Percentiles rank a stretch among this genome's conserved stretches.
Evolutionary conservation across 2,888 invertebrate genomes (phyloP).

Genomic region (Eupithecia exiguata): DNA sequence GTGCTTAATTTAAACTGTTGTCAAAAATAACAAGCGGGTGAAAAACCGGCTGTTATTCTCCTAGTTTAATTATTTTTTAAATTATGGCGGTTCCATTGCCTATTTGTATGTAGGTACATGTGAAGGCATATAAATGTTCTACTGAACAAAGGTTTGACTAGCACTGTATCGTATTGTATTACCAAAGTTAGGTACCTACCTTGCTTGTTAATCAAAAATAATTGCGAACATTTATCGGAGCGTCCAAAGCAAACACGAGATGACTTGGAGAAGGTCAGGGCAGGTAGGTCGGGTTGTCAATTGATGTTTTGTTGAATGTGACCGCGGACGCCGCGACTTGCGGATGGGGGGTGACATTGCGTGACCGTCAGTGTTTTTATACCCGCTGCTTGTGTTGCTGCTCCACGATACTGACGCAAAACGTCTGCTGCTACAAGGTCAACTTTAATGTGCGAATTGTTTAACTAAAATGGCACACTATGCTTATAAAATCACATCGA

Average conservation of each 20-base stretch:
- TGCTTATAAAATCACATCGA: constrained; percentile 1
- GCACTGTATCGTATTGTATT: neutral
- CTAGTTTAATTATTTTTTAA: too few species aligned
- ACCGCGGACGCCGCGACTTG: constrained; percentile 65
- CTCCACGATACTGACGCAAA: constrained; percentile 68
- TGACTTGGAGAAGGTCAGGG: constrained; percentile 55
- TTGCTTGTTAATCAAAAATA: constrained; percentile 1
- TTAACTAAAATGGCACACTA: constrained; percentile 25
- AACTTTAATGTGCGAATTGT: constrained; percentile 49
- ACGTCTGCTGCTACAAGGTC: constrained; percentile 68
- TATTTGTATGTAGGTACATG: too few species aligned
- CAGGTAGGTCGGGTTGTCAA: constrained; percentile 67
- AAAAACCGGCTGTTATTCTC: too few species aligned
- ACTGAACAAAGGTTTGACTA: neutral
- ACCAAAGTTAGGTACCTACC: neutral
- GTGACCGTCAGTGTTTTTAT: constrained; percentile 73
- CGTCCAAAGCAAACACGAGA: constrained; percentile 47
- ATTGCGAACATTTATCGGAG: constrained; percentile 34
- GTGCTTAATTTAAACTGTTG: too few species aligned
- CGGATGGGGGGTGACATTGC: constrained; percentile 79
- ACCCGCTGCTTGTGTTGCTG: constrained; percentile 57
- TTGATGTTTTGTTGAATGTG: constrained; percentile 70
- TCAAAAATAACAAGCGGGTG: too few species aligned
- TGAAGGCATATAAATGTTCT: neutral
- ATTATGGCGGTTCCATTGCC: neutral